Conservation (phyloP, 2,888 invertebrate genomes). For the Eupelmus urozonus region DNA sequence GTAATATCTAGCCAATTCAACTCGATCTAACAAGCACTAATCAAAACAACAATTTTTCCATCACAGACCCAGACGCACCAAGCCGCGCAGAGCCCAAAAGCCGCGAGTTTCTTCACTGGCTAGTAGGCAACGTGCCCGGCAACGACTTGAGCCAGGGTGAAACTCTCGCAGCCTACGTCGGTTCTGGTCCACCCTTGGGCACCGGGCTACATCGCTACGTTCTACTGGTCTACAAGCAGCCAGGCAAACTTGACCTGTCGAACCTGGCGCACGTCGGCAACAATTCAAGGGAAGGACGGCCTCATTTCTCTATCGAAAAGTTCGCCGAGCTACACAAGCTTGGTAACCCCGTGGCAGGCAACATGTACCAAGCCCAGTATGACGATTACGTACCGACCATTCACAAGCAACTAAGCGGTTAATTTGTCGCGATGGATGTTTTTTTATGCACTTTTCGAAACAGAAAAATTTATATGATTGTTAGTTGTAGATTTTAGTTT, state of each 20-base stretch:
- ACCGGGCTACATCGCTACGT: constrained; percentile 74
- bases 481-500: no score
- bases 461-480: neutral
- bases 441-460: neutral
- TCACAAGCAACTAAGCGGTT: constrained; percentile 71
- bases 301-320: constrained; percentile 80
- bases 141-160: constrained; percentile 72
- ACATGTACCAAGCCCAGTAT: constrained; percentile 80
- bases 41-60: no score
- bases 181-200: constrained; percentile 72
- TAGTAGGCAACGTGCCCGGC: constrained; percentile 75
- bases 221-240: constrained; percentile 73
- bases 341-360: constrained; percentile 81
- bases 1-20: no score
- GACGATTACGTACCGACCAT: constrained; percentile 80
- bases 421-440: neutral
- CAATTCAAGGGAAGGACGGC: constrained; percentile 78
- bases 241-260: constrained; percentile 76
- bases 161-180: constrained; percentile 73
- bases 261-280: constrained; percentile 70
- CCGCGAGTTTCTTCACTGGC: constrained; percentile 74
- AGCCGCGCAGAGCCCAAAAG: constrained; percentile 67
- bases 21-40: no score
- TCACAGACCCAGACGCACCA: constrained; percentile 73
- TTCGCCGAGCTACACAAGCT: constrained; percentile 81